Conservation (phyloP, 1,140 invertebrate species). For the Temnothorax longispinosus region DNA sequence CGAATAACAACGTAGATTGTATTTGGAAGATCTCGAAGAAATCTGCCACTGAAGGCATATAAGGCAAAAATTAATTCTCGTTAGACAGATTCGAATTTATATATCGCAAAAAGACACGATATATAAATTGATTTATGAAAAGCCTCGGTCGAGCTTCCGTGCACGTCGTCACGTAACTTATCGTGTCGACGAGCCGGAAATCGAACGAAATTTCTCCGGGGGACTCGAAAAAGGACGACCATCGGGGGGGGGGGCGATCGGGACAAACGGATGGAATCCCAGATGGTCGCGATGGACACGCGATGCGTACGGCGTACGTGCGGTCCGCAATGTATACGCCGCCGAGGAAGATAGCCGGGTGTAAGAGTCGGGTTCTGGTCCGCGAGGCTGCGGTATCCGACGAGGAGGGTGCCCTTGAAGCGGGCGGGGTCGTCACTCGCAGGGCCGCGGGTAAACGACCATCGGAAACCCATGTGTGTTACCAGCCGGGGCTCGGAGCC, state of each 20-base stretch:
- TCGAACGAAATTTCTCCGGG: slow-evolving; percentile 21
- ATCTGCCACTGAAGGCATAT: too few relatives aligned
- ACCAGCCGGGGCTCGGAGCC: slow-evolving; percentile 67
- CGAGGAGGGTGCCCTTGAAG: slow-evolving; percentile 84
- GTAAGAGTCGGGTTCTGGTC: slow-evolving; percentile 72
- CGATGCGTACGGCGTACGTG: slow-evolving; percentile 75
- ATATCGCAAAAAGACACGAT: slow-evolving; percentile 4
- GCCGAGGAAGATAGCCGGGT: slow-evolving; percentile 73
- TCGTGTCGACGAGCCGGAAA: slow-evolving; percentile 19
- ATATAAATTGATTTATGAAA: not conserved
- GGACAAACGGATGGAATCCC: slow-evolving; percentile 70
- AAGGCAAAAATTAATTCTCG: not conserved
- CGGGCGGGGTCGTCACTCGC: slow-evolving; percentile 85
- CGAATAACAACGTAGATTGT: too few relatives aligned
- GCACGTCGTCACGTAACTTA: not conserved
- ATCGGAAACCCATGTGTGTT: slow-evolving; percentile 82
- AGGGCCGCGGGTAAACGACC: slow-evolving; percentile 84
- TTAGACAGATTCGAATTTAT: not conserved
- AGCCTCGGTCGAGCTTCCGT: not conserved
- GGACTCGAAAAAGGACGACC: not conserved
- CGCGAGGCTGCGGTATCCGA: slow-evolving; percentile 77
- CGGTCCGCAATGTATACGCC: slow-evolving; percentile 66
- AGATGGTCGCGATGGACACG: slow-evolving; percentile 71
- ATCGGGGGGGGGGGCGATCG: slow-evolving; percentile 26
- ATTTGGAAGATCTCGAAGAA: too few relatives aligned